Percentiles rank a stretch among this genome's conserved stretches.
Evolutionary conservation across 2,113 vertebrate genomes (phyloP).

Genomic region (Gavia stellata): DNA sequence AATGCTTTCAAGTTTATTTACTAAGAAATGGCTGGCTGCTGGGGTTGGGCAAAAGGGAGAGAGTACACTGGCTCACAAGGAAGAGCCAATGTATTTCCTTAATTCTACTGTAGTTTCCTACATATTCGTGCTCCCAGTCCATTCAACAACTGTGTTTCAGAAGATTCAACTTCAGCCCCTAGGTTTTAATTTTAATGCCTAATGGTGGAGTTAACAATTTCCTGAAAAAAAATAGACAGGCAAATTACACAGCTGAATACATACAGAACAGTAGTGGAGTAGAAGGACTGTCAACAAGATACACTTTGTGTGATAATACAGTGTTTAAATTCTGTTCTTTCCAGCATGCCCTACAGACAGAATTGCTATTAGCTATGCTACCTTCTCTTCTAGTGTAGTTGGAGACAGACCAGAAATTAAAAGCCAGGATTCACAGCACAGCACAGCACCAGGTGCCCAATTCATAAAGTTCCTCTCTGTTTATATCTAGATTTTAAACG

Average conservation of each 20-base stretch:
- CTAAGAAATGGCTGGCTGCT: background rate
- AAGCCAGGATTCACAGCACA: background rate
- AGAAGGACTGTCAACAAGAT: background rate
- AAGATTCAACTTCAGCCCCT: background rate
- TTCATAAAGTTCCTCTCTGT: background rate
- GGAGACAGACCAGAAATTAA: background rate
- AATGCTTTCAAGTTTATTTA: background rate
- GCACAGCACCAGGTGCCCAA: background rate
- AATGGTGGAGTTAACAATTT: background rate
- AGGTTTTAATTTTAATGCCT: background rate
- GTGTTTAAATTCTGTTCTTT: background rate
- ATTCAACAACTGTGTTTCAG: background rate
- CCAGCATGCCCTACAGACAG: background rate
- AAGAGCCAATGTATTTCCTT: background rate
- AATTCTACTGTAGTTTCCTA: background rate
- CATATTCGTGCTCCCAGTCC: background rate
- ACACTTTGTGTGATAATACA: background rate
- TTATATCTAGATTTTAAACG: background rate
- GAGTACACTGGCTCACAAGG: background rate
- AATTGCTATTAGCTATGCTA: background rate
- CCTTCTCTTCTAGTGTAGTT: background rate
- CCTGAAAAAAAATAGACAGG: background rate
- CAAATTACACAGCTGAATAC: background rate
- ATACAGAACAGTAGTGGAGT: background rate
- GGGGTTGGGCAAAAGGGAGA: background rate